phyloP scores from a whole-genome alignment of 2,888 invertebrate genomes.

The Melinaea menophilus region DNA sequence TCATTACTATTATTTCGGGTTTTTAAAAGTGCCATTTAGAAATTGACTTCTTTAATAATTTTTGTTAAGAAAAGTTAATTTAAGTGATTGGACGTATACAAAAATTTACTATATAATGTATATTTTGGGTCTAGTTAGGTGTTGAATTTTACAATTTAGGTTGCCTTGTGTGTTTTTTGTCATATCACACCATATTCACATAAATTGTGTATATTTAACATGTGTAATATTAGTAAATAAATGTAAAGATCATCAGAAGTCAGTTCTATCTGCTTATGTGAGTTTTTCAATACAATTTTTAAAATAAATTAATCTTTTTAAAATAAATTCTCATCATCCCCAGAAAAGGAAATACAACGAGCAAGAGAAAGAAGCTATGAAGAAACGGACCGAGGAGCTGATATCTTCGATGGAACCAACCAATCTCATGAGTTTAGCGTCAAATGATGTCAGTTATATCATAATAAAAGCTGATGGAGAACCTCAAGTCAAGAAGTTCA shows the following conservation, averaged over 20 bases:
- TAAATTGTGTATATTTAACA: too few species aligned
- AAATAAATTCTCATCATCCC: background rate
- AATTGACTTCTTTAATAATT: too few species aligned
- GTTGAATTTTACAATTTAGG: background rate
- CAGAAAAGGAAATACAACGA: slow-evolving; percentile 30
- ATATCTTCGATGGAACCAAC: slow-evolving; percentile 48
- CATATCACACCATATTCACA: too few species aligned
- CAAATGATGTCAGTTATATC: slow-evolving; percentile 64
- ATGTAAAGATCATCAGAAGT: too few species aligned
- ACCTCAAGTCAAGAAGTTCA: slow-evolving; percentile 31
- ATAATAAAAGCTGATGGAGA: slow-evolving; percentile 51
- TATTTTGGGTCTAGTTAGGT: background rate
- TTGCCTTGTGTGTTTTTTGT: background rate
- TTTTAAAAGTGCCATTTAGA: background rate
- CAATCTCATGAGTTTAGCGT: slow-evolving; percentile 45
- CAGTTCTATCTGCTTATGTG: too few species aligned
- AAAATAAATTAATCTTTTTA: too few species aligned
- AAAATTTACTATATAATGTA: too few species aligned
- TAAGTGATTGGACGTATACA: too few species aligned
- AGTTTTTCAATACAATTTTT: too few species aligned
- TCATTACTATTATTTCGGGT: background rate
- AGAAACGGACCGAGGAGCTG: slow-evolving; percentile 41
- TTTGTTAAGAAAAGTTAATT: too few species aligned
- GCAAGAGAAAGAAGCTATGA: slow-evolving; percentile 30
- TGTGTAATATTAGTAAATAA: too few species aligned